Evolutionary conservation across 2,113 vertebrate species (phyloP), one percentile per base, ranked within the genome.

Genomic region (Arenaria interpres): DNA sequence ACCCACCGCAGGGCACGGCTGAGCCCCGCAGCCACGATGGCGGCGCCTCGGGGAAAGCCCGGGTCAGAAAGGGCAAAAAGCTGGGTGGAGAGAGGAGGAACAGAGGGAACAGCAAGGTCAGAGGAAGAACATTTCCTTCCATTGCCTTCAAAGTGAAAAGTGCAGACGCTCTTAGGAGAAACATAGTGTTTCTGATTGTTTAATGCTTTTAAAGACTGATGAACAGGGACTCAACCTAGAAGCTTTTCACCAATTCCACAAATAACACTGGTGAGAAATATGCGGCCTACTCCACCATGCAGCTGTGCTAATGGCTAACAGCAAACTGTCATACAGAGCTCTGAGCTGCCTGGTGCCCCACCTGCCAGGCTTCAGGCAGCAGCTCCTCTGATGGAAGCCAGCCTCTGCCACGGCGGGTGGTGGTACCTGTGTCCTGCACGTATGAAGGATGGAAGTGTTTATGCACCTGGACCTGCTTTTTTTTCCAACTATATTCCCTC

Each of bases 371-470:
- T 45, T 17, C 20, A 71, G 14, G n/a, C 17, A 35, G 8, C 51
- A 19, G 74, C 35, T 13, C 27, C 22, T 50, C n/a, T 21, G 30
- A 13, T 15, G 57, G 79, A 22, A 90, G 14, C 28, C 63, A 33
- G 20, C 50, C 45, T n/a, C 19, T 50, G 50, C 32, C 14, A 14
- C 0, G 0, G 20, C 8, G 14, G 9, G 19, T 50, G 1, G 0
- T 1, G 6, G 37, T 32, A 72, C 46, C 41, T 6, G 3, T 1
- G 22, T 20, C n/a, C 8, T 25, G 17, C 30, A 7, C 0, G 8
- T 5, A 18, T 19, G 85, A 75, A 54, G 48, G 25, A 23, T 1
- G 22, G 7, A 8, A 32, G 4, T 7, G 23, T 23, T 88, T 39
- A 59, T 64, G 20, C 57, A 25, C 46, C 28, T 63, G 37, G 24